phyloP scores from a whole-genome alignment of 2,113 vertebrate species.

The Hypomesus transpacificus region DNA sequence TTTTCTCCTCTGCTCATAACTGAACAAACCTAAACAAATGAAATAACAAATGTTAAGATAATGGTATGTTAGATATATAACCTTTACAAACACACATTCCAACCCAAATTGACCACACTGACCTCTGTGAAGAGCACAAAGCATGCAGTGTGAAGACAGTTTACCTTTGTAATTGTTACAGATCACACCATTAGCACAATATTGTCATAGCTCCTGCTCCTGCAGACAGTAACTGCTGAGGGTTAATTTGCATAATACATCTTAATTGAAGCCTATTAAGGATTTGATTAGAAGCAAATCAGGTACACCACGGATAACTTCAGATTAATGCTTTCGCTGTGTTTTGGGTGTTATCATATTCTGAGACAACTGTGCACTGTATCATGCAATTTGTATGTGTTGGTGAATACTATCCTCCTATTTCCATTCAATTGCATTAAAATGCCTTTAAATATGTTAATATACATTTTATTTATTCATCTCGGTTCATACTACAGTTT shows the following conservation, averaged over 20 bases:
- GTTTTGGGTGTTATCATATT: conserved; percentile 38
- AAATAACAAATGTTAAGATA: conserved; percentile 14
- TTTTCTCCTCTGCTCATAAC: neutral
- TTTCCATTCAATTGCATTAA: neutral
- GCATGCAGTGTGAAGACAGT: conserved; percentile 53
- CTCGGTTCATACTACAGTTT: neutral
- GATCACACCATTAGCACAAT: conserved; percentile 74
- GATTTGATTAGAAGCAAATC: conserved; percentile 78
- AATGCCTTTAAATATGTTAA: too few relatives aligned
- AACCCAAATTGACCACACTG: conserved; percentile 18
- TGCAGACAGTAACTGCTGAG: conserved; percentile 67
- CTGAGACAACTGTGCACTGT: neutral
- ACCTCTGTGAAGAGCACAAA: conserved; percentile 44
- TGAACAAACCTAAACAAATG: neutral
- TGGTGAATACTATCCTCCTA: neutral
- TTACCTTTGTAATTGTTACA: conserved; percentile 77
- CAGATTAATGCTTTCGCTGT: conserved; percentile 64
- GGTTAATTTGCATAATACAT: conserved; percentile 82
- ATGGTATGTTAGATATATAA: conserved; percentile 6
- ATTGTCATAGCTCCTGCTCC: conserved; percentile 72
- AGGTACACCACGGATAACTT: conserved; percentile 70
- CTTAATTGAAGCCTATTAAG: conserved; percentile 79
- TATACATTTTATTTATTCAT: too few relatives aligned
- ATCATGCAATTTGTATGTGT: conserved; percentile 7
- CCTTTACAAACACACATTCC: conserved; percentile 24